Base-by-base conservation (phyloP, 2,113 vertebrate species). In the Anas platyrhynchos region DNA sequence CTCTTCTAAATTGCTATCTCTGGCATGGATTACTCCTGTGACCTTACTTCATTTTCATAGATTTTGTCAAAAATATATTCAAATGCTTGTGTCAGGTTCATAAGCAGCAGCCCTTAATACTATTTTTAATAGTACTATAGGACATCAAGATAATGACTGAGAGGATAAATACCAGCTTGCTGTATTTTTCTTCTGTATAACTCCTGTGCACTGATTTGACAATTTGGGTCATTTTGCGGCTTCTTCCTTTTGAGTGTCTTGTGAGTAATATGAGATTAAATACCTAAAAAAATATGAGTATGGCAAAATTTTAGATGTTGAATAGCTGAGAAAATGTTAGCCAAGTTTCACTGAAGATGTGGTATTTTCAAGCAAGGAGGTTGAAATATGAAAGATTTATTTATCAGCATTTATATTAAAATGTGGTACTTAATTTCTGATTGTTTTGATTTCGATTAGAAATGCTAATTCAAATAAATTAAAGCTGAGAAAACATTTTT, bases 391-490 rank as follows among this genome's bases (percentile, higher is more conserved):
- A 69, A 81, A 61, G 32, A 81, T 50, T 74, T 87, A 27, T 61
- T 62, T 74, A 77, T 67, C 1, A 4, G 32, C 54, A 52, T 94
- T 77, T 91, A 29, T 77, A 83, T 65, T 81, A 77, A 94, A 90
- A 91, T 68, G n/a, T 22, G 16, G 15, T 44, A 54, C 23, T 61
- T 86, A 68, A 48, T 95, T 88, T 95, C 83, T 82, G 54, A 65
- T 91, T 91, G 41, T 86, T 91, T 82, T 75, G 18, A 27, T 91
- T 94, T 86, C 0, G 0, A n/a, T 89, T 91, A 81, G 66, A 96
- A 96, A 79, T 92, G 62, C 38, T 78, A 88, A 90, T 93, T 92
- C 65, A 52, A 72, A 89, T 86, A 83, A 90, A 88, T 88, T 86
- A 6, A 7, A 81, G 61, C 61, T 82, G 94, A 95, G 59, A 81